These are phyloP conservation scores for Drosophila ezoana DNA, from an alignment of 2,888 invertebrate species.

Conservation along the genomic window DNA sequence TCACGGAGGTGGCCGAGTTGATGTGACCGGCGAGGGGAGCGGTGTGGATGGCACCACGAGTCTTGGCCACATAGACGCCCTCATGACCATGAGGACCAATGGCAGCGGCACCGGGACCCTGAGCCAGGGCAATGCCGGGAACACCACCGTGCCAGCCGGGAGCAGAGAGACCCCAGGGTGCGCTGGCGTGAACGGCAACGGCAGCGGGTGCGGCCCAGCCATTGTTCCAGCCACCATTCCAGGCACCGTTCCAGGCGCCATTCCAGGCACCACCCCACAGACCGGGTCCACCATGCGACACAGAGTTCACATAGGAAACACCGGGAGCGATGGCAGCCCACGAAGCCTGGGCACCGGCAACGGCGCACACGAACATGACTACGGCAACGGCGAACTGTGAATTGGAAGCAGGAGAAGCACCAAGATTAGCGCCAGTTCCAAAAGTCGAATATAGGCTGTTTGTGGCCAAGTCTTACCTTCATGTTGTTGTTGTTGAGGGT, in stretches of 20 bases:
- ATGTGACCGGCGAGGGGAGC: conserved; percentile 84
- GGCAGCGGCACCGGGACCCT: conserved; percentile 75
- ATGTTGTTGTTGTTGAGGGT: conserved; percentile 78
- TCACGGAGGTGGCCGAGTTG: conserved; percentile 83
- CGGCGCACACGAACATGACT: conserved; percentile 84
- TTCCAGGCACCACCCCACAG: conserved; percentile 67
- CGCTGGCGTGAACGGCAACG: conserved; percentile 69
- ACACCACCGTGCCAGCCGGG: conserved; percentile 84
- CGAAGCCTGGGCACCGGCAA: conserved; percentile 83
- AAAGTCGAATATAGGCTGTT: background rate
- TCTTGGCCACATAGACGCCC: conserved; percentile 84
- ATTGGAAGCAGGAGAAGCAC: background rate
- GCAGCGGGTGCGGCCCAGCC: conserved; percentile 76
- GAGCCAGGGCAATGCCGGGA: conserved; percentile 83
- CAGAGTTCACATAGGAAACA: conserved; percentile 79
- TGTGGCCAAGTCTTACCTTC: conserved; percentile 76
- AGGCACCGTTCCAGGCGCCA: conserved; percentile 71
- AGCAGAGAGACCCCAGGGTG: conserved; percentile 68
- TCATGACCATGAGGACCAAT: conserved; percentile 84
- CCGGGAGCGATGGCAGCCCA: conserved; percentile 76
- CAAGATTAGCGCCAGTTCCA: background rate
- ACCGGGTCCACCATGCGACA: conserved; percentile 71
- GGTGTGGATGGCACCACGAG: conserved; percentile 84
- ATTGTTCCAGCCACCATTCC: conserved; percentile 66
- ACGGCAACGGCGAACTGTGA: conserved; percentile 82